Evolutionary conservation across 2,113 vertebrate genomes (phyloP), one percentile per base, ranked within the genome.

Genomic region (Vidua macroura): DNA sequence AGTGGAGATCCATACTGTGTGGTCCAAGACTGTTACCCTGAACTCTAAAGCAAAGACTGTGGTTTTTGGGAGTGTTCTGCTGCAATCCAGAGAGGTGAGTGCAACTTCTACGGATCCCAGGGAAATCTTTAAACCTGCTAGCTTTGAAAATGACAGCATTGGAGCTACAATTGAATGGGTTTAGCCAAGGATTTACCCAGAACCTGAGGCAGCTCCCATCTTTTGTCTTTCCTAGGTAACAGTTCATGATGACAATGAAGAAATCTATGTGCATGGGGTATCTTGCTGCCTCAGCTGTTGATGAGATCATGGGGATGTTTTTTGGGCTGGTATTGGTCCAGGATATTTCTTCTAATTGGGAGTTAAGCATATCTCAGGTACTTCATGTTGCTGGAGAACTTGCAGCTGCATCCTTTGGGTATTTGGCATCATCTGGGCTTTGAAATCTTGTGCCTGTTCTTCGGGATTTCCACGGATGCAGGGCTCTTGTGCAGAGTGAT

Each of bases 11-110:
- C 79, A 28, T 70, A 24, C 41, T 86, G 76, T 95, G 95, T 94
- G 86, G 91, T 92, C 95, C 28, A 7, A 86, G 44, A 49, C 68
- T 43, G 24, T 52, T 83, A n/a, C n/a, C 55, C 44, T 93, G 91
- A 92, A 62, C 69, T 92, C 55, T 74, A 69, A 10, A 84, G 63
- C 62, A 72, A 44, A 23, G 49, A 30, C 68, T 81, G 81, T 91
- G 53, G 37, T 51, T 89, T 86, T 44, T 56, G 78, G 77, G 77
- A 91, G 66, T 62, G 77, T 86, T 69, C 78, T 53, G n/a, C 49
- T 85, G 84, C 89, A 96, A 74, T 91, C 74, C 81, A 95, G 92
- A 78, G 83, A 74, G 73, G 86, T 82, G 81, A 85, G 41, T 91
- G 69, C 74, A 84, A 17, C 49, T 93, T 89, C 80, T 72, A 3